phyloP scores from a whole-genome alignment of 2,888 invertebrate genomes.

The Julus scandinavius region DNA sequence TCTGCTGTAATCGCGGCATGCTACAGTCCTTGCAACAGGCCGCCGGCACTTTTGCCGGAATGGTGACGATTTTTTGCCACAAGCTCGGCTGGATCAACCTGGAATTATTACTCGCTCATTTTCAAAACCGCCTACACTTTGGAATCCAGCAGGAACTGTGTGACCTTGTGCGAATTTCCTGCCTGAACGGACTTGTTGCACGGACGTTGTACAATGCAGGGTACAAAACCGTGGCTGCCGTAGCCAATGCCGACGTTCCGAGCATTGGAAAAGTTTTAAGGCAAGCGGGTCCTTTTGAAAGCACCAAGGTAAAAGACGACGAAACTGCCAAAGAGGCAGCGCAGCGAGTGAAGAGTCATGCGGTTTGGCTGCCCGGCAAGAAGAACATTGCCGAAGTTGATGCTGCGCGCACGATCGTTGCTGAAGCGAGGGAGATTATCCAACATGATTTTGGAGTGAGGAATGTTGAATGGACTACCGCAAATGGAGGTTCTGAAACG shows the following conservation, averaged over 20 bases:
- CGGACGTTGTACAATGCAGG: conserved; percentile 84
- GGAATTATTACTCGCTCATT: conserved; percentile 88
- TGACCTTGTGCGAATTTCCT: conserved; percentile 86
- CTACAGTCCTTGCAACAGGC: conserved; percentile 94
- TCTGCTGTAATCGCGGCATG: conserved; percentile 86
- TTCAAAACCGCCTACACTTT: conserved; percentile 93
- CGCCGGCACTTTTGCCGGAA: conserved; percentile 95
- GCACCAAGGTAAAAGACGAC: conserved; percentile 77
- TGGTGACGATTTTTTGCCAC: conserved; percentile 95
- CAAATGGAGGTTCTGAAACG: background rate
- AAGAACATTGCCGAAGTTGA: conserved; percentile 82
- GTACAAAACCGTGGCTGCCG: conserved; percentile 78
- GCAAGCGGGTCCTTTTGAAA: conserved; percentile 86
- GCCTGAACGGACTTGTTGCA: conserved; percentile 85
- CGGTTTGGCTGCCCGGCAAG: conserved; percentile 82
- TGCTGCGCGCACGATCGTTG: conserved; percentile 81
- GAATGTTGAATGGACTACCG: conserved; percentile 60
- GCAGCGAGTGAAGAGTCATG: conserved; percentile 76
- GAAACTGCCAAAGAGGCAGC: conserved; percentile 75
- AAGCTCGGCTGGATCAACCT: conserved; percentile 93
- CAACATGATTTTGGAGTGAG: conserved; percentile 76
- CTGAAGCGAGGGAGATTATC: conserved; percentile 78
- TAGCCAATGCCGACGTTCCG: conserved; percentile 79
- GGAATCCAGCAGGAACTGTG: conserved; percentile 92
- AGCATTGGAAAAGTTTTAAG: conserved; percentile 80